Evolutionary conservation across 2,113 vertebrate species (phyloP).

Genomic region (Bufo gargarizans): DNA sequence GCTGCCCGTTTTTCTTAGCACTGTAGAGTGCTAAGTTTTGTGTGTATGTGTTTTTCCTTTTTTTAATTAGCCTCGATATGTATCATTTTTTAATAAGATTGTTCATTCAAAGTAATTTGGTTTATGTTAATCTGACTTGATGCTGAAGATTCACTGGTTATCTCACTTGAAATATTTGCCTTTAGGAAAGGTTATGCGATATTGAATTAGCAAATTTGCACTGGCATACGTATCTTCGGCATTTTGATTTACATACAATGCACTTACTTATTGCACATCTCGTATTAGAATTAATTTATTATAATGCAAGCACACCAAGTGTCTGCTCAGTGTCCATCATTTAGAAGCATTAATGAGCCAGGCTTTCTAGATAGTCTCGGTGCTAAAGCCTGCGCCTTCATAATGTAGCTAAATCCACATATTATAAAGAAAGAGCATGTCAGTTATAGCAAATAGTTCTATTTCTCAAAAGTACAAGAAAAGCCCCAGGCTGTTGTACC

Average conservation of each 20-base stretch:
- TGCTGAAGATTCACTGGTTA: constrained; percentile 59
- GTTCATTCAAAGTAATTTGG: constrained; percentile 56
- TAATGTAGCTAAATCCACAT: background rate
- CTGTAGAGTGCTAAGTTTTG: background rate
- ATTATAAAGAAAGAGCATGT: background rate
- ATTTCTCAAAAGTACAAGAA: constrained; percentile 53
- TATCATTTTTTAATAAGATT: constrained; percentile 58
- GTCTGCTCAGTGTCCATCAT: constrained; percentile 1
- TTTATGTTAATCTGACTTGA: constrained; percentile 59
- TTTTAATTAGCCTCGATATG: constrained; percentile 55
- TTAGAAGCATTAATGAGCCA: background rate
- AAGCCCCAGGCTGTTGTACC: constrained; percentile 49
- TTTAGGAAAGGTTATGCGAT: constrained; percentile 58
- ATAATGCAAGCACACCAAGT: background rate
- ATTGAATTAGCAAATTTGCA: constrained; percentile 54
- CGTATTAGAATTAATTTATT: constrained; percentile 22
- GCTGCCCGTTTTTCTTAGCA: background rate
- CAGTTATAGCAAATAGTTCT: constrained; percentile 30
- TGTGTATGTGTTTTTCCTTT: background rate
- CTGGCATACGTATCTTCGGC: constrained; percentile 53
- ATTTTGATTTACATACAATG: constrained; percentile 44
- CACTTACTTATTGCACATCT: constrained; percentile 1
- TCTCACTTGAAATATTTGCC: constrained; percentile 57
- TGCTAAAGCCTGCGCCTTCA: too few relatives aligned
- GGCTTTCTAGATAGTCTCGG: background rate